Percentiles rank a stretch among this genome's conserved stretches.
Evolutionary conservation across 2,888 invertebrate genomes (phyloP).

Genomic region (Diadegma fenestrale): DNA sequence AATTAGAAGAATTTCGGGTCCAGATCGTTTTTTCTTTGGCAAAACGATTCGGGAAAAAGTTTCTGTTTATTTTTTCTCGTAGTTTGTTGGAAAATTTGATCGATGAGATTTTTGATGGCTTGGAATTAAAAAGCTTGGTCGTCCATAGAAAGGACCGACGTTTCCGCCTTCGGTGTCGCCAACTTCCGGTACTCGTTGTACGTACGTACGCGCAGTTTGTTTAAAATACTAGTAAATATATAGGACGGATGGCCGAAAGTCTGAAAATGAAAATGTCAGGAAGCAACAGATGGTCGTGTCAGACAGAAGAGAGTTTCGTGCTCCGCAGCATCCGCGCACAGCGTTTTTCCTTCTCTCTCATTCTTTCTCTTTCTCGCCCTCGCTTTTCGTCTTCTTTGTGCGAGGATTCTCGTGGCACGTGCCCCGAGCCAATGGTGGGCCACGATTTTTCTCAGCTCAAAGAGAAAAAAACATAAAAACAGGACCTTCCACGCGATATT

Average conservation of each 20-base stretch:
- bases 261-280: slow-evolving; percentile 70
- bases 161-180: slow-evolving; percentile 45
- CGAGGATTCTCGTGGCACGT: slow-evolving; percentile 44
- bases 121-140: background rate
- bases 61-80: no score
- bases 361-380: slow-evolving; percentile 24
- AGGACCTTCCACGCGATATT: slow-evolving; percentile 14
- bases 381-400: slow-evolving; percentile 34
- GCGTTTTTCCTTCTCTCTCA: slow-evolving; percentile 37
- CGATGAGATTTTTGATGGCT: no score
- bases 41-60: no score
- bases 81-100: no score
- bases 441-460: background rate
- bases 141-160: slow-evolving; percentile 24
- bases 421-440: slow-evolving; percentile 31
- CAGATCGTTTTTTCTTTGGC: no score
- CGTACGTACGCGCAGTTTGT: background rate
- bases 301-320: slow-evolving; percentile 52
- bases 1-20: no score
- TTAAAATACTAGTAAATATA: slow-evolving; percentile 1
- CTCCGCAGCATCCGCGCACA: slow-evolving; percentile 54
- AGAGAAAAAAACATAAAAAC: slow-evolving; percentile 20
- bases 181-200: background rate
- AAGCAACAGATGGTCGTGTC: slow-evolving; percentile 73
- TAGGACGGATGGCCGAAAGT: slow-evolving; percentile 37